Evolutionary conservation across 1,140 invertebrate species (phyloP), one percentile per base, ranked within the genome.

Genomic region (Geopemphigus sp.): DNA sequence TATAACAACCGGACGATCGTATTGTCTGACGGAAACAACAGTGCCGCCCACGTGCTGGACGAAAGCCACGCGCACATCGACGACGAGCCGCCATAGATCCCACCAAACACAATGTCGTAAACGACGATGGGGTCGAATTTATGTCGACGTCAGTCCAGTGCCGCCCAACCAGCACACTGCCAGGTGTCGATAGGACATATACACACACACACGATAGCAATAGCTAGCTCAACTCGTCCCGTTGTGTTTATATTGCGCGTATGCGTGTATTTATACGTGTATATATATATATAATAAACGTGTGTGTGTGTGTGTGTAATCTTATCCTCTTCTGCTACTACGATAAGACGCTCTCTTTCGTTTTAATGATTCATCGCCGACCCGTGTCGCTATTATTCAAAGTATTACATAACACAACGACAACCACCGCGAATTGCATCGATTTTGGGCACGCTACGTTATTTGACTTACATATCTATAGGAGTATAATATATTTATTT

Each of bases 321-420:
- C n/a, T n/a, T n/a, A n/a, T n/a, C 32, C 3, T 39, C 32, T 39
- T 8, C 32, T 8, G 32, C 8, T 8, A 39, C 32, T 8, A 39
- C 8, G 8, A 8, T 39, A 26, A 50, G 14, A 17, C 63, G 22
- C 63, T 45, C 63, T 8, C 32, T 63, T 63, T 63, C 59, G 59
- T 29, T 63, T 32, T 29, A 66, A 66, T 66, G 63, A 66, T 66
- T 66, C 63, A 66, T 45, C 63, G 0, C 63, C 63, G 12, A 66
- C 63, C 63, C 32, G 5, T 24, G 45, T 68, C 45, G n/a, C 22
- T 68, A 50, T 50, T 24, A 68, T 68, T 68, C 39, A 47, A 47
- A n/a, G 14, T 68, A 50, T 47, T 47, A 68, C 17, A 50, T 24
- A 68, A 24, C 39, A 68, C 32, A 39, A 39, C 3, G n/a, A 66